Conservation (phyloP, 2,113 vertebrate genomes). For the Chascanopsetta lugubris region DNA sequence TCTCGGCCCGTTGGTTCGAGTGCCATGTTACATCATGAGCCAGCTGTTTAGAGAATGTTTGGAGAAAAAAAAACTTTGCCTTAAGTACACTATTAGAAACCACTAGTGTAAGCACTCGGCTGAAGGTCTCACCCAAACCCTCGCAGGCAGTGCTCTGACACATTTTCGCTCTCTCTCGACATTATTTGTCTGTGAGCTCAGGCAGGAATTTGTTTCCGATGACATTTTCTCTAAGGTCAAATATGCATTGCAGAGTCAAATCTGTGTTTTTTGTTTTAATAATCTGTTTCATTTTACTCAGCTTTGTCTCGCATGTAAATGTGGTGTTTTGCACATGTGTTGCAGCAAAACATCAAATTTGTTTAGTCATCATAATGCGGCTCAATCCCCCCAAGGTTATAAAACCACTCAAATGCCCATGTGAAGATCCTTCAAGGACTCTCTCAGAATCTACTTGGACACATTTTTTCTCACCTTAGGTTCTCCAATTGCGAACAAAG, state of each 20-base stretch:
- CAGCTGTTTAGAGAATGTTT: constrained; percentile 4
- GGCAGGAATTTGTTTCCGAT: too few relatives aligned
- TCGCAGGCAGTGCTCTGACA: not conserved
- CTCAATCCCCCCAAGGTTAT: too few relatives aligned
- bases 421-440: too few relatives aligned
- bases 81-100: constrained; percentile 11
- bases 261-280: not conserved
- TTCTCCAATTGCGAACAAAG: too few relatives aligned
- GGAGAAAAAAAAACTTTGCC: constrained; percentile 9
- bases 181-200: not conserved
- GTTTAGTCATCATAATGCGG: not conserved
- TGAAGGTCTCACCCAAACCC: not conserved
- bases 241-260: not conserved
- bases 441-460: too few relatives aligned
- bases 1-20: constrained; percentile 2
- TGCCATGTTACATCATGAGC: not conserved
- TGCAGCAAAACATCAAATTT: too few relatives aligned
- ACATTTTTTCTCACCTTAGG: too few relatives aligned
- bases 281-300: not conserved
- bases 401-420: too few relatives aligned
- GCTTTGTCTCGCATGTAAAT: too few relatives aligned
- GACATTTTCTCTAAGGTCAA: not conserved
- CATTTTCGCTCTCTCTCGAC: not conserved
- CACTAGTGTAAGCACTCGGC: not conserved
- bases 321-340: too few relatives aligned